Percentiles rank a stretch among this genome's conserved stretches.
Evolutionary conservation across 2,888 invertebrate species (phyloP).

Genomic region (Drosophila buzzatii): DNA sequence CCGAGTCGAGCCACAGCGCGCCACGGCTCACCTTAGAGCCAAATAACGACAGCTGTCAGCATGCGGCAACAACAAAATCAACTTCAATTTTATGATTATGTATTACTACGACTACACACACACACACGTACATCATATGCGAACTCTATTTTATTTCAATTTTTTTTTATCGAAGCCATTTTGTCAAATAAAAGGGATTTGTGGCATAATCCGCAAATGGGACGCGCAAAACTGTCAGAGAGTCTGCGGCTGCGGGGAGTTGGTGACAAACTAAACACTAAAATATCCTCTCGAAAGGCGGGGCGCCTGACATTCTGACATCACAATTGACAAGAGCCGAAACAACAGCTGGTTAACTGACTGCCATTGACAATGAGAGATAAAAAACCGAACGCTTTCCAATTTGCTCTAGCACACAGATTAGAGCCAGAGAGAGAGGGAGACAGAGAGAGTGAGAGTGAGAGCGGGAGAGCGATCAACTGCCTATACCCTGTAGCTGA

Average conservation of each 20-base stretch:
- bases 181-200: conserved; percentile 79
- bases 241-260: conserved; percentile 49
- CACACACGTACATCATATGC: neutral
- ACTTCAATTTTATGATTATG: conserved; percentile 67
- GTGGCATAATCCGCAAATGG: conserved; percentile 72
- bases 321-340: conserved; percentile 74
- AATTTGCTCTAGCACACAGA: conserved; percentile 59
- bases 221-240: conserved; percentile 44
- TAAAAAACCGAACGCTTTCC: conserved; percentile 55
- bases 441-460: conserved; percentile 24
- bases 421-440: conserved; percentile 39
- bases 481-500: conserved; percentile 12
- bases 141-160: conserved; percentile 18
- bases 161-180: conserved; percentile 73
- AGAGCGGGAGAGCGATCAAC: conserved; percentile 20
- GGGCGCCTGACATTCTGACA: conserved; percentile 73
- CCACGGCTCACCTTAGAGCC: conserved; percentile 35
- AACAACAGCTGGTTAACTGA: conserved; percentile 71
- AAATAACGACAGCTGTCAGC: conserved; percentile 65
- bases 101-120: conserved; percentile 13
- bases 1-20: neutral
- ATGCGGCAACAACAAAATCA: conserved; percentile 66
- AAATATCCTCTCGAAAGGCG: conserved; percentile 29
- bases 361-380: conserved; percentile 42
- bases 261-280: conserved; percentile 63